Base-by-base conservation (phyloP, 2,113 vertebrate species). In the Dolichallabes microphthalmus region DNA sequence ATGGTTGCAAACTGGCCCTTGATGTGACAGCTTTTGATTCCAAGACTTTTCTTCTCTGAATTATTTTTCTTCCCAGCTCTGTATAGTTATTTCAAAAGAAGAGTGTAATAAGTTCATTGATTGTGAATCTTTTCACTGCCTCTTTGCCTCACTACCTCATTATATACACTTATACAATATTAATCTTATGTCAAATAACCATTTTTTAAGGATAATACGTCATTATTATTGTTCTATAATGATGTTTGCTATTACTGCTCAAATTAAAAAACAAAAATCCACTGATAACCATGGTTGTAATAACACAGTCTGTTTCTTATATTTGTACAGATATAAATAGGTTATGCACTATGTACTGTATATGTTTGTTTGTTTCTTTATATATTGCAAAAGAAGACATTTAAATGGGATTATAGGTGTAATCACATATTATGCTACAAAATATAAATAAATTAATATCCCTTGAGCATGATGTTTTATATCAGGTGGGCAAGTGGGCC, bases 21-120 rank as follows among this genome's bases (percentile, higher is more conserved):
- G 87, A 93, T 92, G 86, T 86, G 79, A 90, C 87, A 91, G 87
- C 86, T 89, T 92, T 91, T 92, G 85, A 93, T 89, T 92, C 78
- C 88, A 85, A 90, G 82, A 90, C 88, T 90, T 92, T 89, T 88
- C 74, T 83, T 61, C 19, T 9, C 22, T 3, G n/a, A 50, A 83
- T 77, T 87, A 85, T 86, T 61, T 53, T 57, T 71, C 8, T 71
- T 89, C 7, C n/a, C 57, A 80, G 66, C 13, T 60, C 19, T 85
- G 69, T 77, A 69, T 89, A 60, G 89, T 86, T 87, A 88, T 84
- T 88, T 91, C 80, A 89, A 66, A 30, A 88, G 73, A 84, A 76
- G 84, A 71, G 57, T 82, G 82, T 88, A 83, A 82, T 83, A 86
- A 88, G 90, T 91, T 91, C 81, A 85, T 80, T 74, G 79, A 85